phyloP scores from a whole-genome alignment of 2,113 vertebrate species.

The Mormyrus iriodes region DNA sequence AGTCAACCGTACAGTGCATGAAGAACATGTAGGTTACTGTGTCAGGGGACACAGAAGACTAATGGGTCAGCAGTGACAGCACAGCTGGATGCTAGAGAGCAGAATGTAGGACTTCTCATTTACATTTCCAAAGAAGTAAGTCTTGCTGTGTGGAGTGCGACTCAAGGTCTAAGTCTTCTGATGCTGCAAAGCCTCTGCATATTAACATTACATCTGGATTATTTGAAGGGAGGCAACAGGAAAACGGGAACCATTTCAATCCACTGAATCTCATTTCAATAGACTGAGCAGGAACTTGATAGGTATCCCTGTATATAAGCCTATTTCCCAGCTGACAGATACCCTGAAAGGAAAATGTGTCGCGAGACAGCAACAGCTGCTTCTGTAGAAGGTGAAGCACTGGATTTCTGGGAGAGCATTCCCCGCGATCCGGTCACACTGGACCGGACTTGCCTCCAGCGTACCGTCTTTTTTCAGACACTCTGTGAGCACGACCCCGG shows the following conservation, averaged over 20 bases:
- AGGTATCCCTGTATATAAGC: constrained; percentile 39
- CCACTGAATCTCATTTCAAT: constrained; percentile 39
- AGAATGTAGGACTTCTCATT: constrained; percentile 33
- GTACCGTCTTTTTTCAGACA: neutral
- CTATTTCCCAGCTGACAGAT: constrained; percentile 36
- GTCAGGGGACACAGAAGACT: neutral
- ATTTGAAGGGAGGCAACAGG: constrained; percentile 32
- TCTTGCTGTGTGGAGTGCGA: constrained; percentile 6
- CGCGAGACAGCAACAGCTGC: constrained; percentile 8
- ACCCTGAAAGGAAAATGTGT: constrained; percentile 24
- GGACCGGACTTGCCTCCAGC: neutral
- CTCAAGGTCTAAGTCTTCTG: constrained; percentile 32
- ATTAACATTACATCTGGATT: constrained; percentile 43
- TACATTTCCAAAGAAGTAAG: constrained; percentile 54
- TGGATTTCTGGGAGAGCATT: neutral
- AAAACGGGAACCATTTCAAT: neutral
- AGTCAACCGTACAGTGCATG: neutral
- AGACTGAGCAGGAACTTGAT: constrained; percentile 37
- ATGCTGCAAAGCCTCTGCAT: constrained; percentile 41
- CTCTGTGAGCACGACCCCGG: neutral
- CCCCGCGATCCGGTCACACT: neutral
- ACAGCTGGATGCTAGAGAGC: neutral
- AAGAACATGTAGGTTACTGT: neutral
- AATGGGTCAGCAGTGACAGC: constrained; percentile 33
- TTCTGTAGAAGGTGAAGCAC: neutral